These are phyloP conservation scores for Magallana gigas DNA, from an alignment of 1,140 invertebrate species.

Conservation along the genomic window DNA sequence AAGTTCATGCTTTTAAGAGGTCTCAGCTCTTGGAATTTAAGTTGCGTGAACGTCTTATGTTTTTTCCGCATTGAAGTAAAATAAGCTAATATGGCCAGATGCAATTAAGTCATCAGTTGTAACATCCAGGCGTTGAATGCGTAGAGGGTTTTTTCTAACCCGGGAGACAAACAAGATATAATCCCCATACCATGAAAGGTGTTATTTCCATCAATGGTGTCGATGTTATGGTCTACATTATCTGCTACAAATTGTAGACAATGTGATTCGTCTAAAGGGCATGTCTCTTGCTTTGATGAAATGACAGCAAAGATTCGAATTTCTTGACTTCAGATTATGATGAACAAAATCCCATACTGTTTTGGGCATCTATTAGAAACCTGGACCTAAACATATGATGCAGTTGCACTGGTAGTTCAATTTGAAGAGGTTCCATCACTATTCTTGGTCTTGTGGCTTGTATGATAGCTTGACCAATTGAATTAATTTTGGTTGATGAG, in stretches of 20 bases:
- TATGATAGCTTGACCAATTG: too few species aligned
- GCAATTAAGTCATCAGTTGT: slow-evolving; percentile 37
- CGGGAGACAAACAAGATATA: slow-evolving; percentile 60
- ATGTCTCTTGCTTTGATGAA: too few species aligned
- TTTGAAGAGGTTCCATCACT: too few species aligned
- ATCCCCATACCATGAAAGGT: slow-evolving; percentile 73
- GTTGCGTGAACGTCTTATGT: neutral
- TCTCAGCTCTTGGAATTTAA: slow-evolving; percentile 15
- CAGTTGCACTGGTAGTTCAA: too few species aligned
- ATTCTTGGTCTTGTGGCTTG: too few species aligned
- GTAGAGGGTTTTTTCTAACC: neutral
- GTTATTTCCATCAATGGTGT: slow-evolving; percentile 56
- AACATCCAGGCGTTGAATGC: slow-evolving; percentile 18
- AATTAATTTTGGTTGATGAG: too few species aligned
- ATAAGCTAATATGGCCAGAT: neutral
- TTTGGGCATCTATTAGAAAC: slow-evolving; percentile 58
- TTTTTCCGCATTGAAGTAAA: neutral
- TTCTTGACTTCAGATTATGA: too few species aligned
- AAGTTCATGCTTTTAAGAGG: neutral
- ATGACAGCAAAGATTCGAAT: too few species aligned
- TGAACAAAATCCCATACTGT: slow-evolving; percentile 59
- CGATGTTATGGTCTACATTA: slow-evolving; percentile 62
- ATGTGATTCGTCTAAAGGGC: too few species aligned
- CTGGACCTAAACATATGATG: slow-evolving; percentile 59
- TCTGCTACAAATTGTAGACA: slow-evolving; percentile 59